Percentiles rank a stretch among this genome's conserved stretches.
Conservation (phyloP, 2,797 vertebrate species). For the Psittacula derbiana region DNA sequence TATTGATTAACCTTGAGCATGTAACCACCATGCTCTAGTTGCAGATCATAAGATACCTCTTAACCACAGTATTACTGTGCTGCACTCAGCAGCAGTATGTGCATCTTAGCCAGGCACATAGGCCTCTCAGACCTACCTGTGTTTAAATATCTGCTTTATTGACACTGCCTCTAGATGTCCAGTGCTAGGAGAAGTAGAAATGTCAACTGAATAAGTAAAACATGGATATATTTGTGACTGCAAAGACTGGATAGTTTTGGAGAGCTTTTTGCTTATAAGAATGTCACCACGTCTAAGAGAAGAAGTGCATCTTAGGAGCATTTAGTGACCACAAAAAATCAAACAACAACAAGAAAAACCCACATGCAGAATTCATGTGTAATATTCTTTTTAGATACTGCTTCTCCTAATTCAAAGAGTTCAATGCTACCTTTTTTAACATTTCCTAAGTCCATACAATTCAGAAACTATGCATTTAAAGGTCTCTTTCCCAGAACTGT, state of each 20-base stretch:
- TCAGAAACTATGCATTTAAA: background rate
- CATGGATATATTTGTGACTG: background rate
- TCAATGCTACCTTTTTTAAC: background rate
- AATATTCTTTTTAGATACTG: background rate
- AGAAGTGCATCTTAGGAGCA: background rate
- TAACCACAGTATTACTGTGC: background rate
- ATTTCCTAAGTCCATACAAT: background rate
- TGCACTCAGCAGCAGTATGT: background rate
- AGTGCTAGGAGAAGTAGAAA: background rate
- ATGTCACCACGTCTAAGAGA: background rate
- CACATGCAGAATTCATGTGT: background rate
- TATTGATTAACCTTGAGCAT: background rate
- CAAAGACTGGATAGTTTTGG: background rate
- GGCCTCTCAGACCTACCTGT: background rate
- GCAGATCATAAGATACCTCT: background rate
- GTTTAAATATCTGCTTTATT: background rate
- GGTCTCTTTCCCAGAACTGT: background rate
- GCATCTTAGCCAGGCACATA: background rate
- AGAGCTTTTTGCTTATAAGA: background rate
- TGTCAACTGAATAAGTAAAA: background rate
- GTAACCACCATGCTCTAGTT: accelerated
- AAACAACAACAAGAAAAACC: background rate
- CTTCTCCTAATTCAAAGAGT: background rate
- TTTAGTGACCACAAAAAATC: background rate
- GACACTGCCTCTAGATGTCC: background rate